phyloP scores from a whole-genome alignment of 2,797 vertebrate genomes.

The Sitta carolinensis region DNA sequence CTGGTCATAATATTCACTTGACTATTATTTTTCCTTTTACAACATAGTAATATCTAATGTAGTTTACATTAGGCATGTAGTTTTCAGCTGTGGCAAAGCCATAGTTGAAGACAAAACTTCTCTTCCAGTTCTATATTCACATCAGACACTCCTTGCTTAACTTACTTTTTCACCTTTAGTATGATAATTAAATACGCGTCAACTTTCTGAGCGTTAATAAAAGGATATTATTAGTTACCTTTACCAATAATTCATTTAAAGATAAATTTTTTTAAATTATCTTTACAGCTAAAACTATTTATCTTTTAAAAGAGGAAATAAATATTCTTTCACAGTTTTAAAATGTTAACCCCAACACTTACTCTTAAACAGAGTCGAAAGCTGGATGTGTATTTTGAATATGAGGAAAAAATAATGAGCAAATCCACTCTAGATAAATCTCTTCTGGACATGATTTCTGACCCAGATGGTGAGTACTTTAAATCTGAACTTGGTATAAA shows the following conservation, averaged over 20 bases:
- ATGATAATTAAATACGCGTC: neutral
- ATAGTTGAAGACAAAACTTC: neutral
- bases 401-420: slow-evolving; percentile 98
- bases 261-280: neutral
- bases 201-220: neutral
- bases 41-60: neutral
- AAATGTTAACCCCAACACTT: slow-evolving; percentile 32
- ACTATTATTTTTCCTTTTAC: neutral
- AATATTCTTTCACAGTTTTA: neutral
- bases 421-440: slow-evolving; percentile 96
- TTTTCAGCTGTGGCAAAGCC: neutral
- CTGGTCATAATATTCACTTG: neutral
- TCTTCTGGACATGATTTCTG: slow-evolving; percentile 94
- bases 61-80: neutral
- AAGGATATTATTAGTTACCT: neutral
- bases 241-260: neutral
- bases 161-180: neutral
- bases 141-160: neutral
- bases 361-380: slow-evolving; percentile 86
- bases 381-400: slow-evolving; percentile 97
- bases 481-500: slow-evolving; percentile 28
- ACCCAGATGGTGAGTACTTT: slow-evolving; percentile 89
- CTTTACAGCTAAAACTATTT: neutral
- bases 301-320: neutral
- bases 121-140: neutral